Conservation (phyloP, 37 sponge, comb jelly and placozoan genomes). For the Beroe ovata region DNA sequence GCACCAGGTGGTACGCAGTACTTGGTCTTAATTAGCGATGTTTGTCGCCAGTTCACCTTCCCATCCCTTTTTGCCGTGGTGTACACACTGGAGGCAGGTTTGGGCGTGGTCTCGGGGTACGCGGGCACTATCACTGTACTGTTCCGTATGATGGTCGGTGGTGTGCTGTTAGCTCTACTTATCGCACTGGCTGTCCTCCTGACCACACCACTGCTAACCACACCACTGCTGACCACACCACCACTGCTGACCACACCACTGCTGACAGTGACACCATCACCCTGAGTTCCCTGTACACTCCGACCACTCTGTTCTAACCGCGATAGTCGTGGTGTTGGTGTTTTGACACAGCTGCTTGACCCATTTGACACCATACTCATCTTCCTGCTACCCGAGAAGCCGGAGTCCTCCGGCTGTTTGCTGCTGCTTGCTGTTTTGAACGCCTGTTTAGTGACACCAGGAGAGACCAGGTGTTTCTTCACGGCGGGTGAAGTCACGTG, state of each 20-base stretch:
- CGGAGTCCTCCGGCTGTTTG: background rate
- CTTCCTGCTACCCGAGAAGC: conserved; percentile 45
- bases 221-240: background rate
- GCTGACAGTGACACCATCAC: background rate
- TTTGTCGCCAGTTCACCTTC: conserved; percentile 57
- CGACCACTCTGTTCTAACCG: background rate
- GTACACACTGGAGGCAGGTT: background rate
- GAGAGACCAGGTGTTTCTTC: conserved; percentile 8
- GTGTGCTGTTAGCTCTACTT: background rate
- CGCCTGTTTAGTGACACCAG: conserved; percentile 7
- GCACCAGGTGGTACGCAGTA: background rate
- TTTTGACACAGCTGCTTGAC: background rate
- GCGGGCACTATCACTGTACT: background rate
- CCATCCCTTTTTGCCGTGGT: conserved; percentile 20
- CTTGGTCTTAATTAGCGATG: conserved; percentile 19
- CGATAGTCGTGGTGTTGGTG: no score
- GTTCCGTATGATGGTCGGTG: background rate
- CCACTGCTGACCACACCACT: background rate
- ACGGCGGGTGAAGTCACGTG: background rate
- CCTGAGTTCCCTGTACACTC: background rate
- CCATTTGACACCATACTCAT: conserved; percentile 40
- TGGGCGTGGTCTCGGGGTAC: background rate
- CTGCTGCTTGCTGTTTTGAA: background rate
- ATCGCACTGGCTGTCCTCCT: background rate
- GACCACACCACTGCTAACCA: background rate